These are phyloP conservation scores for Xylota sylvarum DNA, from an alignment of 2,888 invertebrate genomes.

Conservation along the genomic window DNA sequence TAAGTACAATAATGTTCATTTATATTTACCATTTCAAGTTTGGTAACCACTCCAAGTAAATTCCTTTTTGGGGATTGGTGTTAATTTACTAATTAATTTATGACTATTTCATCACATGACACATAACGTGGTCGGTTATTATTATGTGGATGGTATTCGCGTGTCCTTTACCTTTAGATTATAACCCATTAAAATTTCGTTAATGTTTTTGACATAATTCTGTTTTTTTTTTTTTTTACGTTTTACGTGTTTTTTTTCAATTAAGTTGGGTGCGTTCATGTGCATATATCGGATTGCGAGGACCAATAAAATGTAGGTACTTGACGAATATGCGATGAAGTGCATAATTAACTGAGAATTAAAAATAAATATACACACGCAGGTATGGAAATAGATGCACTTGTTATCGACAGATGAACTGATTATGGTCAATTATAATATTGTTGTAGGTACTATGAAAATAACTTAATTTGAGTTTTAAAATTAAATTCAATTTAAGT, in stretches of 20 bases:
- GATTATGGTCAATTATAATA: slow-evolving; percentile 21
- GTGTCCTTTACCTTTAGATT: slow-evolving; percentile 20
- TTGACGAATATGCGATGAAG: slow-evolving; percentile 33
- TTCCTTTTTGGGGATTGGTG: slow-evolving; percentile 4
- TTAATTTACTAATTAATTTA: slow-evolving; percentile 53
- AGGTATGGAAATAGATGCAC: slow-evolving; percentile 24
- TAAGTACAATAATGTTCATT: too few relatives aligned
- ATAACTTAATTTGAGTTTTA: slow-evolving; percentile 18
- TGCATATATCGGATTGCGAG: not conserved
- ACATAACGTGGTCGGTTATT: slow-evolving; percentile 50
- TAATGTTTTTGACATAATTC: not conserved
- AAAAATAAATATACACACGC: slow-evolving; percentile 27
- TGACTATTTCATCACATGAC: slow-evolving; percentile 52
- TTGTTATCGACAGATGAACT: slow-evolving; percentile 37
- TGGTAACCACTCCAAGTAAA: not conserved
- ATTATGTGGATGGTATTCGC: slow-evolving; percentile 24
- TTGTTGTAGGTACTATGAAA: not conserved
- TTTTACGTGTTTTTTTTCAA: slow-evolving; percentile 23
- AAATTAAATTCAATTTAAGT: slow-evolving; percentile 50
- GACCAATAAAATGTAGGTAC: slow-evolving; percentile 30
- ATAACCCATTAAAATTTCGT: slow-evolving; percentile 36
- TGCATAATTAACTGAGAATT: slow-evolving; percentile 63
- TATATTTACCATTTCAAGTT: not conserved
- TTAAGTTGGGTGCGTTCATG: slow-evolving; percentile 25
- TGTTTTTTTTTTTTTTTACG: slow-evolving; percentile 4